Conservation (phyloP, 2,888 invertebrate species). For the Tetrapedia diversipes region DNA sequence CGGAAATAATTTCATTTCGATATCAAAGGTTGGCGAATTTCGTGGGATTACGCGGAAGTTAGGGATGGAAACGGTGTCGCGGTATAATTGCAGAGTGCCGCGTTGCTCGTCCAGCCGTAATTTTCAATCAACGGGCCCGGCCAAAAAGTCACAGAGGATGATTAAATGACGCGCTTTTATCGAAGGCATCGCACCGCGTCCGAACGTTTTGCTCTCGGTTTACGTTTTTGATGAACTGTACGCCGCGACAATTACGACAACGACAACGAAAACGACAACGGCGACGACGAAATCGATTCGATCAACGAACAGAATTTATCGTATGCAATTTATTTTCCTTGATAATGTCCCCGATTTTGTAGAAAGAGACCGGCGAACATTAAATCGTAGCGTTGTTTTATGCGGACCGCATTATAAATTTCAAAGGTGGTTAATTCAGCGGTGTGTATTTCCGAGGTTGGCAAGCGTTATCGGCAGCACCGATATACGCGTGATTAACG, state of each 20-base stretch:
- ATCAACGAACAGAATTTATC: neutral
- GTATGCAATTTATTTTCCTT: constrained; percentile 8
- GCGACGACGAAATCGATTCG: too few species aligned
- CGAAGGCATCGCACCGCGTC: neutral
- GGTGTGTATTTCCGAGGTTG: constrained; percentile 20
- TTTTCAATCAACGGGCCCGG: constrained; percentile 1
- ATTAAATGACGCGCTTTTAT: constrained; percentile 14
- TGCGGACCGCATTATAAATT: constrained; percentile 38
- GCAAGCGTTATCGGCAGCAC: neutral
- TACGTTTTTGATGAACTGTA: neutral
- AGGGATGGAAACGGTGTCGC: neutral
- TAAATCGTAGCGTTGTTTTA: constrained; percentile 13
- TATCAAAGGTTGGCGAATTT: neutral
- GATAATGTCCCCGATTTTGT: constrained; percentile 31
- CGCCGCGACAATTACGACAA: too few species aligned
- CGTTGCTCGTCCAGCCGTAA: neutral
- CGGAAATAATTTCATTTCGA: constrained; percentile 30
- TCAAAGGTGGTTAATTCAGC: constrained; percentile 33
- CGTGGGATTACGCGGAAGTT: constrained; percentile 1
- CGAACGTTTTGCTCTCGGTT: neutral
- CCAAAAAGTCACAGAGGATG: neutral
- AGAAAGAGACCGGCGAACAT: neutral
- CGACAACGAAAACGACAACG: too few species aligned
- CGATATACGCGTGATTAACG: constrained; percentile 39
- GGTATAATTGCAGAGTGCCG: neutral